Percentiles rank a stretch among this genome's conserved stretches.
These are phyloP conservation scores for Carduelis carduelis DNA, from an alignment of 2,797 vertebrate species.

Conservation along the genomic window DNA sequence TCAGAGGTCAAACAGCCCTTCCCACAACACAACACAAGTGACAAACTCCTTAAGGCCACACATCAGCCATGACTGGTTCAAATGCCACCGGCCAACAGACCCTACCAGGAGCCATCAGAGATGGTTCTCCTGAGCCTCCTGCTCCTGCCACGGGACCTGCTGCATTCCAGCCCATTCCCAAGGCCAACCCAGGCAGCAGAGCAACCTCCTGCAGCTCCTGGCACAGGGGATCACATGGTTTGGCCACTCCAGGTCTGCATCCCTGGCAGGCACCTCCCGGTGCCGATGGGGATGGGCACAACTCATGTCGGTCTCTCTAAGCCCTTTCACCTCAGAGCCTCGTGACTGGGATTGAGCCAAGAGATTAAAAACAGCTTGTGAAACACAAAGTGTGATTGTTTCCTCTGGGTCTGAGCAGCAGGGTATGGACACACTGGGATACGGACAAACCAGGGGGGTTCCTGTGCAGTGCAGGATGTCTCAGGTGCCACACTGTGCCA, in stretches of 20 bases:
- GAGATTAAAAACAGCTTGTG: not conserved
- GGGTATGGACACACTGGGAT: not conserved
- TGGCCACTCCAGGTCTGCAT: not conserved
- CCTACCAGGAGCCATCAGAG: not conserved
- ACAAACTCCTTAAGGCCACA: not conserved
- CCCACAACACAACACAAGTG: not conserved
- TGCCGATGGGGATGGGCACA: rapidly evolving
- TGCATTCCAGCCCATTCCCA: not conserved
- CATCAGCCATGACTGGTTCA: not conserved
- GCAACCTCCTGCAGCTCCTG: not conserved
- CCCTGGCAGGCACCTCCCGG: rapidly evolving
- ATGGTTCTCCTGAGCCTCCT: not conserved
- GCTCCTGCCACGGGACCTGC: rapidly evolving
- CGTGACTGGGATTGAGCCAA: slow-evolving; percentile 2
- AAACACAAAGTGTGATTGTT: not conserved
- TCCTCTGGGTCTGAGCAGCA: not conserved
- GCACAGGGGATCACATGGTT: rapidly evolving
- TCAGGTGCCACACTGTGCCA: not conserved
- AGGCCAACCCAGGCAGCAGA: not conserved
- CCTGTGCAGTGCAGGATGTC: not conserved
- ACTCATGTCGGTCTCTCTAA: not conserved
- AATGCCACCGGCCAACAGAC: not conserved
- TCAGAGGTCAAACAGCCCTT: not conserved
- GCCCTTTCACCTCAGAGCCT: not conserved
- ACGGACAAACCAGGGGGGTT: not conserved